Evolutionary conservation across 2,113 vertebrate genomes (phyloP), one percentile per base, ranked within the genome.

Genomic region (Cacatua alba): DNA sequence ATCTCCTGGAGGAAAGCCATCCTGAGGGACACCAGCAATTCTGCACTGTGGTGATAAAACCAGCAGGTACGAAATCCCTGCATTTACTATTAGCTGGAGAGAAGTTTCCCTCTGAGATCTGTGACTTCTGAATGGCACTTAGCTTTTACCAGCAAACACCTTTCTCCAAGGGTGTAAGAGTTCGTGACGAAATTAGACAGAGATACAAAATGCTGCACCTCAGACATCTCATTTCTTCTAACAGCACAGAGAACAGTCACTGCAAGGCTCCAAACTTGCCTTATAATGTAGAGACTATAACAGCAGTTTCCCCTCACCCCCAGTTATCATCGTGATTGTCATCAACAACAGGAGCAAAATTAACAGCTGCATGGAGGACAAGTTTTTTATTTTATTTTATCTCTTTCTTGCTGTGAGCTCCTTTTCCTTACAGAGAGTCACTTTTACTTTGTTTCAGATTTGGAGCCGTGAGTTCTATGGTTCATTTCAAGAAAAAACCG

Each of bases 351-450:
- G 29, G 21, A 82, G 13, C 9, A 68, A 76, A 88, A 28, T 16
- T 13, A 85, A 43, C 7, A 25, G 10, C 4, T 81, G 2, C 35
- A 7, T 0, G 0, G 3, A 14, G 7, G 6, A 6, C 9, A 24
- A 28, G 7, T 29, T 55, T 69, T 57, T 57, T 13, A 21, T 20
- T 77, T 84, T 46, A 19, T 35, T 82, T 92, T 31, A 17, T 44
- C 19, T 28, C 12, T 31, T 28, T 49, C 10, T 14, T 52, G 3
- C 80, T 39, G 17, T 17, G 10, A 24, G 8, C 7, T 72, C 8
- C 20, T 29, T 10, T 62, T 67, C 10, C 31, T 63, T 53, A 75
- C 8, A 53, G 28, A 29, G 29, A 3, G 2, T 81, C 10, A 44
- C 4, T 44, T 48, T 59, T 11, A 16, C 33, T 86, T 67, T 64